Evolutionary conservation across 2,888 invertebrate genomes (phyloP), one percentile per base, ranked within the genome.

Genomic region (Andrena camellia): DNA sequence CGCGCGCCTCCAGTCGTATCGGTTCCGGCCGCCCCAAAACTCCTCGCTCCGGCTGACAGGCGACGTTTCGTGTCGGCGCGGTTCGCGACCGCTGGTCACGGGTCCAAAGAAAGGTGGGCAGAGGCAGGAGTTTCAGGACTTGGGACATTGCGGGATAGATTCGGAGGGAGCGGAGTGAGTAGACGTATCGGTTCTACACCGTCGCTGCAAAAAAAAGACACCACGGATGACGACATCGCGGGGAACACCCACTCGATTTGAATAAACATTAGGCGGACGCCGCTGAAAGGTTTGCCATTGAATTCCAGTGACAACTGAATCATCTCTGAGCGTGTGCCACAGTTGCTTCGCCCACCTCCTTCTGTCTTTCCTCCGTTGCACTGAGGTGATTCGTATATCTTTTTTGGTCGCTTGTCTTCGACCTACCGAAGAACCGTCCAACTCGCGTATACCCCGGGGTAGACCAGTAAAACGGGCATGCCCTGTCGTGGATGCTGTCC

Each of bases 221-320:
- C 1, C 17, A 42, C 33, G 7, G 69, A 69, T 60, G 59, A 70
- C 59, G 70, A 60, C 59, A 48, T 70, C 29, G 59, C 59, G 26
- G 29, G 70, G 13, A 48, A 70, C 70, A 60, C 70, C 70, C 70
- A 60, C 70, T 48, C 59, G 4, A 3, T 48, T 20, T 13, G 29
- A 68, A 33, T 35, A 29, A 57, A 57, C 26, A 54, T 17, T 26
- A 31, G 33, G n/a, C 31, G 60, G 17, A 17, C 26, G 17, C n/a
- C 31, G 17, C 31, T 31, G n/a, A 31, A 57, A 31, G 54, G 33
- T 26, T 42, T 2, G 52, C 23, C 35, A 17, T 17, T 26, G 57
- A 59, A 35, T 59, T 35, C 26, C 63, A 3, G 23, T 23, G n/a
- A 5, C 33, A 63, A 33, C 33, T 57, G 10, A 26, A 23, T 20